Evolutionary conservation across 2,888 invertebrate species (phyloP).

Genomic region (Leptopilina myrica): DNA sequence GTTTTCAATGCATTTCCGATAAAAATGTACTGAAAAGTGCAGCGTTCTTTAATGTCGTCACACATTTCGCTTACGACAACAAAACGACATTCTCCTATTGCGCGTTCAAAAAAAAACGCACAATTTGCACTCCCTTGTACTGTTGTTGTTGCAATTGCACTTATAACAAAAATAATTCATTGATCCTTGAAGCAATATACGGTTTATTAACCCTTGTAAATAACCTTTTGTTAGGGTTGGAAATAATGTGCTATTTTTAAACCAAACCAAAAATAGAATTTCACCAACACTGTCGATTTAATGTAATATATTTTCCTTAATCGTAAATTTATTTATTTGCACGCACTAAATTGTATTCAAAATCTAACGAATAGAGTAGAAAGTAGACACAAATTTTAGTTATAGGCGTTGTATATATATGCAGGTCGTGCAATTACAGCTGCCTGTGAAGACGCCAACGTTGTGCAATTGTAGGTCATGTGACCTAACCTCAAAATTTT

Average conservation of each 20-base stretch:
- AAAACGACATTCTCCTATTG: conserved; percentile 17
- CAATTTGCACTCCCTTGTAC: not conserved
- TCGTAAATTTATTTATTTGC: too few species aligned
- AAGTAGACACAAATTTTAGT: too few species aligned
- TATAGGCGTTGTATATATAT: not conserved
- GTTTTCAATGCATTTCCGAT: not conserved
- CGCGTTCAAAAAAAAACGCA: too few species aligned
- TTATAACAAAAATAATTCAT: not conserved
- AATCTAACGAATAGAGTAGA: too few species aligned
- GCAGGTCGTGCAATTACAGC: not conserved
- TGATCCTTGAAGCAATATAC: not conserved
- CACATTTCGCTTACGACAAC: conserved; percentile 4
- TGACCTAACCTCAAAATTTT: not conserved
- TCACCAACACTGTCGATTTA: too few species aligned
- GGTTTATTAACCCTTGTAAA: conserved; percentile 16
- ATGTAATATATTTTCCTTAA: too few species aligned
- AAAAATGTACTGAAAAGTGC: not conserved
- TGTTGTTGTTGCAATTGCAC: too few species aligned
- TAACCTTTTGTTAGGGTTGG: not conserved
- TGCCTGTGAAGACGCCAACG: not conserved
- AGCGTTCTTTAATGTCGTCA: not conserved
- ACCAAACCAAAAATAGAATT: not conserved
- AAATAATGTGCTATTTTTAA: not conserved
- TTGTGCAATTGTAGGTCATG: not conserved
- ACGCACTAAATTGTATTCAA: too few species aligned